Base-by-base conservation (phyloP, 2,888 invertebrate species). In the Drosophila affinis region DNA sequence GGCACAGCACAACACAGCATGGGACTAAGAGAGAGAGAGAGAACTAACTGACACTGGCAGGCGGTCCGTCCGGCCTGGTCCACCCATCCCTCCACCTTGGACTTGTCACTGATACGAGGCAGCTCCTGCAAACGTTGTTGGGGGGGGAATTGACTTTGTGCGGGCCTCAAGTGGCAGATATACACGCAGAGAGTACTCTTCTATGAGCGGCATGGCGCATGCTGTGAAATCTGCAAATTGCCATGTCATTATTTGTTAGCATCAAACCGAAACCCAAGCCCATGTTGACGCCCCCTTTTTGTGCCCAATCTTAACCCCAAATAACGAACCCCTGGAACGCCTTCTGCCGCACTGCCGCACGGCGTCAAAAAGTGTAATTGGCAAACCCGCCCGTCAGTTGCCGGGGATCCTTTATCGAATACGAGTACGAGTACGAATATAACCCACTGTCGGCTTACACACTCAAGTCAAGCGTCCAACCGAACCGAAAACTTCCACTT, bases 211-310 rank as follows among this genome's bases (percentile, higher is more conserved):
- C 17, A 62, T 45, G 32, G 69, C 79, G 75, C 82, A 81, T 89
- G 89, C 89, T 90, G 85, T 87, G 90, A 90, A 89, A 89, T 90
- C 90, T 90, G 90, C 90, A 90, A 90, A 90, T 90, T 90, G 90
- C 89, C 85, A 80, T 90, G 90, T 90, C 90, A 90, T 90, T 90
- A 90, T 90, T 90, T 90, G 90, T 90, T 90, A 90, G 86, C 81
- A 87, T 90, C 89, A 90, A 84, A 77, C 79, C 74, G 75, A 76
- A 67, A 65, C 71, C 76, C 67, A 45, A 32, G 39, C 14, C 54
- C 47, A 62, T 47, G 24, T 48, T 17, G 39, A 65, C 65, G 65
- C 65, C 65, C 68, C 59, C 27, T 54, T 39, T 39, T 39, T 7
- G 39, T n/a, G 58, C 67, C 57, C 58, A 64, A 21, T 45, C 64